Evolutionary conservation across 2,797 vertebrate species (phyloP).

Genomic region (Spea hammondii): DNA sequence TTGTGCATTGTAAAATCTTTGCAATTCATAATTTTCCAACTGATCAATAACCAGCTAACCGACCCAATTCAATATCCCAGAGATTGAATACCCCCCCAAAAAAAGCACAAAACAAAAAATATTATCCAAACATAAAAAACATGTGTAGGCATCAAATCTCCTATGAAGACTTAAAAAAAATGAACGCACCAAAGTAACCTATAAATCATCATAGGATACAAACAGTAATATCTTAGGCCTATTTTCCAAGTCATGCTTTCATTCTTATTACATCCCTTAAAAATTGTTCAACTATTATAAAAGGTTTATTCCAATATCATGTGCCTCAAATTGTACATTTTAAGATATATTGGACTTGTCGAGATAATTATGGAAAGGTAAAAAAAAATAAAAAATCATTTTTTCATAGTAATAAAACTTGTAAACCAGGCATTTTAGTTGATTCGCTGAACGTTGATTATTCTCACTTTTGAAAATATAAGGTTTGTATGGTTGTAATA

Average conservation of each 20-base stretch:
- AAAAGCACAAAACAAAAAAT: constrained; percentile 2
- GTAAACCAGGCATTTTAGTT: too few species aligned
- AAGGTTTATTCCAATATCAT: background rate
- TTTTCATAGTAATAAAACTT: too few species aligned
- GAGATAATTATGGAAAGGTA: too few species aligned
- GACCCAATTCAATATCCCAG: background rate
- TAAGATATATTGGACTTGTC: background rate
- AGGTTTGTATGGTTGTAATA: too few species aligned
- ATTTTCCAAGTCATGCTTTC: background rate
- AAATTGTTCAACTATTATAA: background rate
- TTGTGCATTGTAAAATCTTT: background rate
- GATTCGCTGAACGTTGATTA: too few species aligned
- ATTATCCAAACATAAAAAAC: background rate
- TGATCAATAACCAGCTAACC: background rate
- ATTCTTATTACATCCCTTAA: background rate
- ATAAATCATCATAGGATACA: background rate
- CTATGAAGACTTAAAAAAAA: background rate
- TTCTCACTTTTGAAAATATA: too few species aligned
- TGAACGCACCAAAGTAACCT: background rate
- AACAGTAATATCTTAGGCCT: background rate
- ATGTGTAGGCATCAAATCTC: background rate
- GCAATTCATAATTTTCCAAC: background rate
- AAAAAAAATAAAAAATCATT: too few species aligned
- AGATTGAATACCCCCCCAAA: background rate
- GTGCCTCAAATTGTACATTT: background rate